Evolutionary conservation across 2,113 vertebrate genomes (phyloP).

Genomic region (Macaca nemestrina): DNA sequence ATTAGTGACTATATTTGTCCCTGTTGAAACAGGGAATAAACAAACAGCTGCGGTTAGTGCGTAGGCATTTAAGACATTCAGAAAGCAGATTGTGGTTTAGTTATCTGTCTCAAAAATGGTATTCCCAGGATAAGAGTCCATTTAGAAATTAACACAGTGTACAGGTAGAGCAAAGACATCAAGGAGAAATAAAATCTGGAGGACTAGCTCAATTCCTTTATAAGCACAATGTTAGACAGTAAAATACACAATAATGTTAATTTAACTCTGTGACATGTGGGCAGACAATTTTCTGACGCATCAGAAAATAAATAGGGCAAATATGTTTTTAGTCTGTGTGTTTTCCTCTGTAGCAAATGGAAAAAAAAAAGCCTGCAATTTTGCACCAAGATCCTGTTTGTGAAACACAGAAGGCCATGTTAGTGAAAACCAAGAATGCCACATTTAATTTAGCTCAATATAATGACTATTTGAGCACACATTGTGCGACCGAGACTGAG

Average conservation of each 20-base stretch:
- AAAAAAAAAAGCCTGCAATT: neutral
- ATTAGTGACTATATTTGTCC: conserved; percentile 67
- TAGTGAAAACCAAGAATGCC: neutral
- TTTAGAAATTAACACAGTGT: neutral
- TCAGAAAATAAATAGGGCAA: conserved; percentile 59
- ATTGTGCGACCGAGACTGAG: neutral
- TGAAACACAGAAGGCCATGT: neutral
- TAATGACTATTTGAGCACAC: neutral
- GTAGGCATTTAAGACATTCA: conserved; percentile 53
- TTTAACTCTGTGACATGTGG: neutral
- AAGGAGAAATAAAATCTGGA: neutral
- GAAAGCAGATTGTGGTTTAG: conserved; percentile 58
- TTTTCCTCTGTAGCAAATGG: conserved; percentile 32
- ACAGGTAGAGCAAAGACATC: conserved; percentile 26
- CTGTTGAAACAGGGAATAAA: conserved; percentile 65
- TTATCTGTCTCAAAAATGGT: conserved; percentile 18
- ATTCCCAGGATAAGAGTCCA: neutral
- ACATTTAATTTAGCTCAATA: neutral
- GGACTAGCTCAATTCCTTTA: neutral
- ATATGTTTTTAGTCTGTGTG: conserved; percentile 54
- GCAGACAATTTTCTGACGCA: conserved; percentile 50
- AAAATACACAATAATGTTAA: neutral
- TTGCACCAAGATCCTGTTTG: neutral
- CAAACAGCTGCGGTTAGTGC: conserved; percentile 66
- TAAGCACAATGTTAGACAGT: neutral